Evolutionary conservation across 2,797 vertebrate species (phyloP), one percentile per base, ranked within the genome.

Genomic region (Columba guinea): DNA sequence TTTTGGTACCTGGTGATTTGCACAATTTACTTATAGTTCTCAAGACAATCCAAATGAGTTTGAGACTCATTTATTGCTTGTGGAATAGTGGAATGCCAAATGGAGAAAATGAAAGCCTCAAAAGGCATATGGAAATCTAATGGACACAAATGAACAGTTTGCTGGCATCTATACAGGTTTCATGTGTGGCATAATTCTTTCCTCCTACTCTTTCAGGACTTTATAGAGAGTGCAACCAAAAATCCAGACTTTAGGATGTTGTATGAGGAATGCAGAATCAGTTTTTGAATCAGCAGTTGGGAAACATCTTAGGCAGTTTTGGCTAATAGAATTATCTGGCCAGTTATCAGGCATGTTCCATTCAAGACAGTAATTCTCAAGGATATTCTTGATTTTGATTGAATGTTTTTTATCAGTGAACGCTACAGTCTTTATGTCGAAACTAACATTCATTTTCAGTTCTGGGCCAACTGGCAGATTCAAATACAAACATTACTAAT

Each of bases 401-500:
- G 67, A 95, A 75, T 85, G 34, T 17, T 89, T 86, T 95, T 90
- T 49, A 92, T 91, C 83, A 8, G 4, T 86, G 84, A 95, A 83
- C 30, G 75, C 48, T 92, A 27, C 37, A 76, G 70, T 55, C 87
- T 93, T 91, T 95, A 90, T 93, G 85, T 95, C 8, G 32, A 86
- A 95, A 84, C 89, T 94, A 94, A 76, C 86, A 91, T 11, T 88
- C 49, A 82, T 79, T 94, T 96, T 73, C 83, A 63, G 32, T 91
- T 94, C 73, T 90, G 59, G 85, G 89, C 93, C 87, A 96, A 88
- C 80, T 96, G 94, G 93, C 84, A 94, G 82, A 93, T 94, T 55
- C 82, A 91, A 94, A 95, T 92, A 93, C 83, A 96, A 96, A 96
- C 94, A 93, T 82, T 94, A 91, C 89, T 95, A 96, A 96, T 94